These are phyloP conservation scores for Protodeltote pygarga DNA, from an alignment of 2,888 invertebrate genomes.

Conservation along the genomic window DNA sequence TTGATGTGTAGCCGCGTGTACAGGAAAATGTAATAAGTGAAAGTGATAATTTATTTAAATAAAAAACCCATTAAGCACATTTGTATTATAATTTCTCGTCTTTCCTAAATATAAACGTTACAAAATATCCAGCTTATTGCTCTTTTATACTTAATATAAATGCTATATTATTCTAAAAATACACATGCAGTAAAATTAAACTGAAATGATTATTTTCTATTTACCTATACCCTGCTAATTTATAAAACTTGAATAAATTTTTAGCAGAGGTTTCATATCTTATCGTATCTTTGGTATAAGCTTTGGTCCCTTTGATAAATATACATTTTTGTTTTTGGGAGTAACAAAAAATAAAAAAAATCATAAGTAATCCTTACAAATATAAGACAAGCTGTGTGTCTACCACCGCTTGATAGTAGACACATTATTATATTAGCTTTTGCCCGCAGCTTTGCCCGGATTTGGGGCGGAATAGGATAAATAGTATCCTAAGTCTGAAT, in stretches of 20 bases:
- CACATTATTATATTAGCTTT: too few species aligned
- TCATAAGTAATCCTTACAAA: too few species aligned
- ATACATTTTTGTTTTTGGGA: not conserved
- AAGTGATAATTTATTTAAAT: constrained; percentile 44
- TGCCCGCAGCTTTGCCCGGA: too few species aligned
- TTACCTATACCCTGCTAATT: constrained; percentile 31
- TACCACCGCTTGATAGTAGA: too few species aligned
- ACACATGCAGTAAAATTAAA: constrained; percentile 40
- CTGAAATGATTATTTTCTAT: constrained; percentile 5
- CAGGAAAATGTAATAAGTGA: not conserved
- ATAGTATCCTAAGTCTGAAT: too few species aligned
- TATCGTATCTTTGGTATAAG: constrained; percentile 14
- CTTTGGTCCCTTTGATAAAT: constrained; percentile 17
- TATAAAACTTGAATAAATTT: constrained; percentile 3
- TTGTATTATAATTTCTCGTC: constrained; percentile 64
- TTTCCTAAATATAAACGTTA: constrained; percentile 56
- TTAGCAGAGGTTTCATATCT: constrained; percentile 13
- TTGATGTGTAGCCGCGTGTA: too few species aligned
- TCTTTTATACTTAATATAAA: constrained; percentile 61
- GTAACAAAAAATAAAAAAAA: not conserved
- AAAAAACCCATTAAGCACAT: constrained; percentile 74
- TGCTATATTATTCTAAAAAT: constrained; percentile 37
- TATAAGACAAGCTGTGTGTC: too few species aligned
- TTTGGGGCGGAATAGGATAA: too few species aligned
- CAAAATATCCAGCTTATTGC: constrained; percentile 70